phyloP scores from a whole-genome alignment of 2,888 invertebrate genomes.

The Pyrgus malvae region DNA sequence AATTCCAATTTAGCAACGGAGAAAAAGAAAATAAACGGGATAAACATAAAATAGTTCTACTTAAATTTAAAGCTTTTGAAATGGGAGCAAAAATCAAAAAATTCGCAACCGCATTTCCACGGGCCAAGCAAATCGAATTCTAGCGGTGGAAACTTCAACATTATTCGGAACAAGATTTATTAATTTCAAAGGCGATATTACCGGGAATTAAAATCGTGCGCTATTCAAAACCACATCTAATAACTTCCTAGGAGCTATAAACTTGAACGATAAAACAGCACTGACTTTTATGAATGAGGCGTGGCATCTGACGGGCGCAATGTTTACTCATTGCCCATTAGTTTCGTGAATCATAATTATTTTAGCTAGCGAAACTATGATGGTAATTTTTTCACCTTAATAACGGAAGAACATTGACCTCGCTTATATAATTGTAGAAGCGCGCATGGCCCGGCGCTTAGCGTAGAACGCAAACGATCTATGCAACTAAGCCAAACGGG shows the following conservation, averaged over 20 bases:
- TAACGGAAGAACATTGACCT: no score
- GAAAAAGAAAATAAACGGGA: slow-evolving; percentile 3
- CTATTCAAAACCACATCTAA: slow-evolving; percentile 27
- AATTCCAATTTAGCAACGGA: neutral
- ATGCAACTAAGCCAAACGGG: no score
- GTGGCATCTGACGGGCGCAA: slow-evolving; percentile 3
- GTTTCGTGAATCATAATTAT: slow-evolving; percentile 13
- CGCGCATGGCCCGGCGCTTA: no score
- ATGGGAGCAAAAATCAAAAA: slow-evolving; percentile 15
- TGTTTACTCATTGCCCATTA: slow-evolving; percentile 4
- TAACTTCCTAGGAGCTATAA: slow-evolving; percentile 18
- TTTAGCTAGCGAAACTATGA: neutral
- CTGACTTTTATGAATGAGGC: slow-evolving; percentile 24
- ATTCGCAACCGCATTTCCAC: slow-evolving; percentile 9
- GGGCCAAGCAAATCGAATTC: slow-evolving; percentile 13
- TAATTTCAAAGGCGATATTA: slow-evolving; percentile 26
- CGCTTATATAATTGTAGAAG: no score
- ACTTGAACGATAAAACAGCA: slow-evolving; percentile 19
- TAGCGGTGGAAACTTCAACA: slow-evolving; percentile 7
- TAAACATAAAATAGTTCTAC: slow-evolving; percentile 7
- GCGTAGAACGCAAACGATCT: no score
- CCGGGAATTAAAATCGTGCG: slow-evolving; percentile 22
- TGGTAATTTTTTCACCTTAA: no score
- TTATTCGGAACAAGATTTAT: slow-evolving; percentile 14
- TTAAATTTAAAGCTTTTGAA: slow-evolving; percentile 7